These are phyloP conservation scores for Standfussiana lucernea DNA, from an alignment of 2,888 invertebrate genomes.

Conservation along the genomic window DNA sequence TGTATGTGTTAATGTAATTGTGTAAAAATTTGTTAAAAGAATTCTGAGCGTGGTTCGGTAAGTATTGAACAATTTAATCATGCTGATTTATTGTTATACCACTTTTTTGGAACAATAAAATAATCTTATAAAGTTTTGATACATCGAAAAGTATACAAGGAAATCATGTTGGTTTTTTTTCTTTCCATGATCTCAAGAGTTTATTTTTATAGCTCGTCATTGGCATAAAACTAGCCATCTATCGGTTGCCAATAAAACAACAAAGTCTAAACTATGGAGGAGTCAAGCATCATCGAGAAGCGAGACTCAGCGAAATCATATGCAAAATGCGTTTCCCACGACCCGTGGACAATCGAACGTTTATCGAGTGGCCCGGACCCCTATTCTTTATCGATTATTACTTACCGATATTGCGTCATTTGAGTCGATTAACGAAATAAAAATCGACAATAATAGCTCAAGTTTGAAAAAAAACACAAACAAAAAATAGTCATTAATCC, in stretches of 20 bases:
- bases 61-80: background rate
- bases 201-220: conserved; percentile 61
- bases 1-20: background rate
- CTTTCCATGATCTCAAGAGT: conserved; percentile 15
- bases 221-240: conserved; percentile 55
- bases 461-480: conserved; percentile 19
- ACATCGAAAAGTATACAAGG: conserved; percentile 20
- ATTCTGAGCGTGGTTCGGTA: background rate
- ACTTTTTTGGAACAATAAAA: conserved; percentile 5
- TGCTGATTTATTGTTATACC: conserved; percentile 10
- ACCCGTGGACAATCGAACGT: conserved; percentile 79
- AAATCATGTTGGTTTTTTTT: conserved; percentile 26
- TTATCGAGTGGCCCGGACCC: conserved; percentile 76
- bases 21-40: background rate
- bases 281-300: conserved; percentile 60
- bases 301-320: conserved; percentile 78
- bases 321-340: conserved; percentile 85
- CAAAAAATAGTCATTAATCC: conserved; percentile 9
- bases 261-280: conserved; percentile 60
- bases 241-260: conserved; percentile 63
- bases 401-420: conserved; percentile 59
- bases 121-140: background rate
- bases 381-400: conserved; percentile 72
- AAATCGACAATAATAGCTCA: conserved; percentile 22
- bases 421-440: conserved; percentile 24